These are phyloP conservation scores for Hypotaenidia okinawae DNA, from an alignment of 2,797 vertebrate genomes.

Conservation along the genomic window DNA sequence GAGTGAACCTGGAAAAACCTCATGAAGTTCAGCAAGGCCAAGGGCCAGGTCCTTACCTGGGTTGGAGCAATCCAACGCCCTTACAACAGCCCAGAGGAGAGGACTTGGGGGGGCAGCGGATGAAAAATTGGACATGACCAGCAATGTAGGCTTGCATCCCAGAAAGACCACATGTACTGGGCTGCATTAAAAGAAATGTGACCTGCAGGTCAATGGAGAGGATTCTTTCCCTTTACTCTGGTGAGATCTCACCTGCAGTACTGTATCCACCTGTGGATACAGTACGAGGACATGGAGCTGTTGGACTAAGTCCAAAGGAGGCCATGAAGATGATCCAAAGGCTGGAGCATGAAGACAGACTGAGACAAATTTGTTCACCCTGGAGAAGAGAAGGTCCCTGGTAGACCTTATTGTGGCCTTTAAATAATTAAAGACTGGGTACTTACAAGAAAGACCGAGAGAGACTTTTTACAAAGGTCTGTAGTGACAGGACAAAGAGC, in stretches of 20 bases:
- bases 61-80: background rate
- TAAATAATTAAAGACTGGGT: background rate
- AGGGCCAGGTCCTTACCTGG: background rate
- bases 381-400: background rate
- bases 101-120: background rate
- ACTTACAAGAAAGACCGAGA: background rate
- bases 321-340: background rate
- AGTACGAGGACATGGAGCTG: background rate
- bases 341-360: background rate
- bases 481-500: background rate
- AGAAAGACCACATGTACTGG: background rate
- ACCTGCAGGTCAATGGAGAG: background rate
- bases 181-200: background rate
- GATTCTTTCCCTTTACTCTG: background rate
- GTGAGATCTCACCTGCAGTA: background rate
- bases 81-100: background rate
- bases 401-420: background rate
- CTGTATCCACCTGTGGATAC: background rate
- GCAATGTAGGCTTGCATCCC: rapidly evolving
- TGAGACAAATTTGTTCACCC: no score
- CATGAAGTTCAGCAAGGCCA: background rate
- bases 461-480: background rate
- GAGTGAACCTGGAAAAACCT: background rate
- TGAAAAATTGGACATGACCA: rapidly evolving
- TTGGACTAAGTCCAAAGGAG: rapidly evolving